Evolutionary conservation across 2,888 invertebrate genomes (phyloP).

Genomic region (Cantharis rufa): DNA sequence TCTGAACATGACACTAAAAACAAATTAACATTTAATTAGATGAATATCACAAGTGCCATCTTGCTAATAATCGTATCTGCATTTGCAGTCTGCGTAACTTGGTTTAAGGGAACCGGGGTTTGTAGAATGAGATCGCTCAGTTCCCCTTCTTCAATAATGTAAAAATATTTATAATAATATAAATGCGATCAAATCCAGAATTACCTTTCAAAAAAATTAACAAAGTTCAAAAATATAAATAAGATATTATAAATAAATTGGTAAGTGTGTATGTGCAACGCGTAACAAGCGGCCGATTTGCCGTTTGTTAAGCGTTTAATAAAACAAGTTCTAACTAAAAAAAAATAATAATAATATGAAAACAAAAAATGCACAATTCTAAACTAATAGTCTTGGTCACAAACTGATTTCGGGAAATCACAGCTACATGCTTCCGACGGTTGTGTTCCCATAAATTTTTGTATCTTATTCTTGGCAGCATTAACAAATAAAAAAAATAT

Average conservation of each 20-base stretch:
- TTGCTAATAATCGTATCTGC: slow-evolving; percentile 19
- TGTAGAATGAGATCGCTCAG: slow-evolving; percentile 54
- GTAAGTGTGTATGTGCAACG: slow-evolving; percentile 28
- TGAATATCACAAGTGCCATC: slow-evolving; percentile 38
- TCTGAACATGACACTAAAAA: slow-evolving; percentile 51
- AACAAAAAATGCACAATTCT: slow-evolving; percentile 27
- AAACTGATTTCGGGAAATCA: slow-evolving; percentile 28
- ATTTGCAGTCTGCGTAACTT: slow-evolving; percentile 20
- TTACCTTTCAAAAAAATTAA: slow-evolving; percentile 40
- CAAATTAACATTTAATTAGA: slow-evolving; percentile 50
- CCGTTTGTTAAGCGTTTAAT: neutral
- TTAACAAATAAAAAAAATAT: slow-evolving; percentile 55
- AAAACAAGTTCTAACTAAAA: neutral
- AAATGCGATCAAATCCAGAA: slow-evolving; percentile 43
- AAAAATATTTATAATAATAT: slow-evolving; percentile 18
- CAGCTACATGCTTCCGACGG: slow-evolving; percentile 24
- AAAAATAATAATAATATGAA: slow-evolving; percentile 6
- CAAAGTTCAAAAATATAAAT: slow-evolving; percentile 53
- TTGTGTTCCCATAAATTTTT: slow-evolving; percentile 22
- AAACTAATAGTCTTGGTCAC: slow-evolving; percentile 34
- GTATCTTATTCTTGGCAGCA: slow-evolving; percentile 59
- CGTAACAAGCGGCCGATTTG: slow-evolving; percentile 12
- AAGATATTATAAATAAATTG: slow-evolving; percentile 48
- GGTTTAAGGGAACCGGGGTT: slow-evolving; percentile 30
- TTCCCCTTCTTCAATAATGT: slow-evolving; percentile 34